A percentile compares a stretch with the other conserved stretches of the same genome.
phyloP scores from a whole-genome alignment of 2,888 invertebrate species.

The Mythimna pallens region DNA sequence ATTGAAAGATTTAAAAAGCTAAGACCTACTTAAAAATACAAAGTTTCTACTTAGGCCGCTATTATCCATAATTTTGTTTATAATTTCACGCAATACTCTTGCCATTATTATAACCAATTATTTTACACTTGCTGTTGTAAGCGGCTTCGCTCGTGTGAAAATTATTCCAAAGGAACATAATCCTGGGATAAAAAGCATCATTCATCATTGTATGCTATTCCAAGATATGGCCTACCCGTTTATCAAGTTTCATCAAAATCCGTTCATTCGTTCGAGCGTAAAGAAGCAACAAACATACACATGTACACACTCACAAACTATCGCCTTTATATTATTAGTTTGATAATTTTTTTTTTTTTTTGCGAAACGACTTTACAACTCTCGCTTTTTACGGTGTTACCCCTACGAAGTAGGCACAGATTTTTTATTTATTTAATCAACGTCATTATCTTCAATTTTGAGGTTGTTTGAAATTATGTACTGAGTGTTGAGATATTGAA shows the following conservation, averaged over 20 bases:
- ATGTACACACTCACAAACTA: too few relatives aligned
- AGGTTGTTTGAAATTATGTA: constrained; percentile 2
- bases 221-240: too few relatives aligned
- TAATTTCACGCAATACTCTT: constrained; percentile 38
- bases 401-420: background rate
- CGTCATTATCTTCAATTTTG: constrained; percentile 35
- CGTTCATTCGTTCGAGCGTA: too few relatives aligned
- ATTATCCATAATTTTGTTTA: constrained; percentile 55
- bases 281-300: too few relatives aligned
- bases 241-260: too few relatives aligned
- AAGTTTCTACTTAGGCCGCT: constrained; percentile 22
- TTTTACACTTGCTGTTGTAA: background rate
- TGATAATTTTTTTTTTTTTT: constrained; percentile 15
- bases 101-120: constrained; percentile 36
- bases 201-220: too few relatives aligned
- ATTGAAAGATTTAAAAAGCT: constrained; percentile 41
- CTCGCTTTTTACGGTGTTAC: constrained; percentile 9
- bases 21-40: constrained; percentile 13
- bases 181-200: too few relatives aligned
- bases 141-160: too few relatives aligned
- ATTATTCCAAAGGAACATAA: too few relatives aligned
- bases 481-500: constrained; percentile 36
- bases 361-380: background rate
- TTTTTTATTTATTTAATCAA: constrained; percentile 7
- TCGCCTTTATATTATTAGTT: too few relatives aligned